These are phyloP conservation scores for Taenaris catops DNA, from an alignment of 2,888 invertebrate genomes.

Conservation along the genomic window DNA sequence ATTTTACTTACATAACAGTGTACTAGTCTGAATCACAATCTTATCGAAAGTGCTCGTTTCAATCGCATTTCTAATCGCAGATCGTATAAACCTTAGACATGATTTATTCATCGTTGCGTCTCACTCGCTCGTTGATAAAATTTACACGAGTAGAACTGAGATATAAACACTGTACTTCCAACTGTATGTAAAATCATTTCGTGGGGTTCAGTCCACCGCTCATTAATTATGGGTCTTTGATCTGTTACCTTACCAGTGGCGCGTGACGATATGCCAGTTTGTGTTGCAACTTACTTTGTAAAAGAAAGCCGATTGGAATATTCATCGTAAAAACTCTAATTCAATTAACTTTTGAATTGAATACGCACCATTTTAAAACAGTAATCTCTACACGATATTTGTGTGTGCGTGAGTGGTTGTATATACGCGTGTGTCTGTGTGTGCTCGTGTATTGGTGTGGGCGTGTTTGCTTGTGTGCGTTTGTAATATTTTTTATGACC, in stretches of 20 bases:
- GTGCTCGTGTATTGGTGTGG: no score
- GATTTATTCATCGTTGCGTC: constrained; percentile 5
- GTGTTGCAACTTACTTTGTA: constrained; percentile 1
- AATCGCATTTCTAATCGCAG: constrained; percentile 3
- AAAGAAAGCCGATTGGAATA: constrained; percentile 1
- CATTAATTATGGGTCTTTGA: constrained; percentile 21
- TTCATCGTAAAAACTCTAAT: not conserved
- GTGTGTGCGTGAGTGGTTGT: no score
- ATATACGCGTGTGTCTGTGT: no score
- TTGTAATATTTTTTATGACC: no score
- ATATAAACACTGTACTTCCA: constrained; percentile 3
- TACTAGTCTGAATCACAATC: constrained; percentile 1
- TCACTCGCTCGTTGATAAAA: not conserved
- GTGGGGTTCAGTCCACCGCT: constrained; percentile 12
- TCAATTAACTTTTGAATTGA: no score
- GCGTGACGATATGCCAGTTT: constrained; percentile 17
- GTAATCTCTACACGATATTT: no score
- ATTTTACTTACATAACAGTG: no score
- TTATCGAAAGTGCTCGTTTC: not conserved
- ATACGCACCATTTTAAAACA: no score
- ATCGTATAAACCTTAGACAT: no score
- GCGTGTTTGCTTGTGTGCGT: no score
- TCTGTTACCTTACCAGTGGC: constrained; percentile 16
- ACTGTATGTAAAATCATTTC: constrained; percentile 10
- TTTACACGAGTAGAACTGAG: not conserved